phyloP scores from a whole-genome alignment of 2,888 invertebrate species.

The Lucinisca nassula region DNA sequence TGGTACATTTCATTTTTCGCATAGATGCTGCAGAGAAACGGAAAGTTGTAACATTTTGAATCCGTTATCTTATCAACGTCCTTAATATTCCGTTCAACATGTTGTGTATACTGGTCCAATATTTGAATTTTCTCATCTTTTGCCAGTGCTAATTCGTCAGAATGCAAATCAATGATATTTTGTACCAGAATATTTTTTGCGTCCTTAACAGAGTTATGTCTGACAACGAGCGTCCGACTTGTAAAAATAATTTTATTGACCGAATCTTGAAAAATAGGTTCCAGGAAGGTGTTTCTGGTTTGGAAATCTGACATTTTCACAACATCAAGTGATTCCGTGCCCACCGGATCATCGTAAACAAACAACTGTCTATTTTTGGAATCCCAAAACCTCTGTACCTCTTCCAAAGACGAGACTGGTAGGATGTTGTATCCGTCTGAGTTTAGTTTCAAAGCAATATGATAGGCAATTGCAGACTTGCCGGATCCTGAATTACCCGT shows the following conservation, averaged over 20 bases:
- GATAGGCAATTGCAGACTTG: slow-evolving; percentile 13
- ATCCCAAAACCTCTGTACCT: not conserved
- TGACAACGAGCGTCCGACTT: not conserved
- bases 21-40: not conserved
- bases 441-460: not conserved
- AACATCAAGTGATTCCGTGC: not conserved
- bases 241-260: not conserved
- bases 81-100: not conserved
- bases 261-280: not conserved
- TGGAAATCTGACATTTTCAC: not conserved
- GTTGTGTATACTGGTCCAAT: not conserved
- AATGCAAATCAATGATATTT: not conserved
- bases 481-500: not conserved
- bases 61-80: not conserved
- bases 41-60: not conserved
- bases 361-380: not conserved
- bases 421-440: not conserved
- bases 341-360: slow-evolving; percentile 9
- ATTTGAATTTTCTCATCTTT: not conserved
- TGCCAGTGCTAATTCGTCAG: not conserved
- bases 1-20: not conserved
- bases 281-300: not conserved
- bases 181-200: not conserved
- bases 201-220: not conserved
- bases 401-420: not conserved